Base-by-base conservation (phyloP, 2,888 invertebrate species). In the Melipona beecheii region DNA sequence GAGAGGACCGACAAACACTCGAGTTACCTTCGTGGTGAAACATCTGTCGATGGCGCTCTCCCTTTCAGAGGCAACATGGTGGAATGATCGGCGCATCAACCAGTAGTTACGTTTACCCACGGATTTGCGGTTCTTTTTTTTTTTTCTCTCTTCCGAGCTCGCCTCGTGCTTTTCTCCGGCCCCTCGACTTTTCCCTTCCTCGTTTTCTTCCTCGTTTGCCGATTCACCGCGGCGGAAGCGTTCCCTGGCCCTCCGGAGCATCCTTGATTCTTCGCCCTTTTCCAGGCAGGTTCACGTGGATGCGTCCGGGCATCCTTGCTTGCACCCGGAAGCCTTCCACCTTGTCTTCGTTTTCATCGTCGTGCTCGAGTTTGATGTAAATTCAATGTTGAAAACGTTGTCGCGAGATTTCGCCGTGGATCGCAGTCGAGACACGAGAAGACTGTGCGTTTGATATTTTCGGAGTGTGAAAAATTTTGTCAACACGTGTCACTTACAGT, bases 11-110 rank as follows among this genome's bases (percentile, higher is more conserved):
- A 80, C 87, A 88, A 90, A 90, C 90, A 89, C 90, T 90, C 90
- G 90, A 90, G 88, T 91, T 91, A 91, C 91, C 87, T 85, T 76
- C 75, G 85, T 69, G 85, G 86, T 84, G 91, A 87, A 93, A 93
- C 93, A 93, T 93, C 93, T 93, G 93, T 90, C 93, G 87, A 89
- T 89, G 91, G 89, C 87, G 91, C 84, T 90, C 91, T 92, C 91
- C 92, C 92, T 94, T 93, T 94, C 91, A 88, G 81, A 92, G 87
- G 89, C 93, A 94, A 90, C 93, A 93, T 92, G 94, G 94, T 94
- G 94, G 94, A 94, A 94, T 94, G 94, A 94, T 94, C 94, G 92
- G 93, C 88, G 93, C 93, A 92, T 92, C 92, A 92, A 92, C 92
- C 92, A 92, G 92, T 93, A 93, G 93, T 93, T 93, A 92, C 92